These are phyloP conservation scores for Tiliacea citrago DNA, from an alignment of 2,888 invertebrate species.

Conservation along the genomic window DNA sequence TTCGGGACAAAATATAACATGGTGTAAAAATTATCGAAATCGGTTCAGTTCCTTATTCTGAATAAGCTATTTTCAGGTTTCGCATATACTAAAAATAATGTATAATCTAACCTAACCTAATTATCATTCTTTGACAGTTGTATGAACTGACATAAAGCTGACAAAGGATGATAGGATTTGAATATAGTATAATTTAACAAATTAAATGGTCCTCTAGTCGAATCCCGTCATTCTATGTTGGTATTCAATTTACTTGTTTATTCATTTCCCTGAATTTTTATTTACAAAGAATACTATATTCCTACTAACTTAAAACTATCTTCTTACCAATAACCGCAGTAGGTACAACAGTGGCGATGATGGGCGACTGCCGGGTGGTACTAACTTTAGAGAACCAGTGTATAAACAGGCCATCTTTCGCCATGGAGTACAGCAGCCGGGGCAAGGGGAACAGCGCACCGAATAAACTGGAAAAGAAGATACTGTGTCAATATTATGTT, in stretches of 20 bases:
- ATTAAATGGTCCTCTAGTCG: too few species aligned
- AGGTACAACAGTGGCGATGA: conserved; percentile 93
- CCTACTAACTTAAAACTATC: neutral
- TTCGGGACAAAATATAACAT: too few species aligned
- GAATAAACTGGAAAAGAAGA: conserved; percentile 92
- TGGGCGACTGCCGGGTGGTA: conserved; percentile 93
- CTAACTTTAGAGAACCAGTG: conserved; percentile 93
- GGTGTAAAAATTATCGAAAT: too few species aligned
- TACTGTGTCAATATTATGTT: neutral
- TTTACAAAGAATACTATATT: neutral
- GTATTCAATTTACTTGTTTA: neutral
- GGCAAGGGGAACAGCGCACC: conserved; percentile 96
- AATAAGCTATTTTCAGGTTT: too few species aligned
- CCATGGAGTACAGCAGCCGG: conserved; percentile 95
- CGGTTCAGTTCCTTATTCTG: too few species aligned
- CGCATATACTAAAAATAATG: too few species aligned
- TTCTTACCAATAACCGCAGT: conserved; percentile 92
- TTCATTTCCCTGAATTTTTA: neutral
- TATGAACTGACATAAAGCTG: neutral
- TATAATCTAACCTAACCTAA: too few species aligned
- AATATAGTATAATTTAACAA: too few species aligned
- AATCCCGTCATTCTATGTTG: too few species aligned
- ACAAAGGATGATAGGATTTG: neutral
- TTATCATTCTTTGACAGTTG: too few species aligned
- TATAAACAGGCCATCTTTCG: conserved; percentile 95